phyloP scores from a whole-genome alignment of 1,140 invertebrate genomes.

The Coptotermes formosanus region DNA sequence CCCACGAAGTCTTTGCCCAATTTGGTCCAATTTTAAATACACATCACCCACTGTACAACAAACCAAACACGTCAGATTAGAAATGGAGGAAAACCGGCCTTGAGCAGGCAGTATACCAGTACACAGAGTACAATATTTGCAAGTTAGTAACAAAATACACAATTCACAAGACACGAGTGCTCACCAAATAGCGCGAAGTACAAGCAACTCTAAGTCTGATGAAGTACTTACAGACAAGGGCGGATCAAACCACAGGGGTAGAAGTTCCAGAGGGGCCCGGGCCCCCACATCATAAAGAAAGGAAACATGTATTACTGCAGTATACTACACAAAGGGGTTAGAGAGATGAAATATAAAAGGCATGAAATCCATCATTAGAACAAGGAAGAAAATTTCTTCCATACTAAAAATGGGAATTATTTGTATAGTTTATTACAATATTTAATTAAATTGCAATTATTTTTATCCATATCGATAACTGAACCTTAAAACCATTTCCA shows the following conservation, averaged over 20 bases:
- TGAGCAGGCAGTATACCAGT: neutral
- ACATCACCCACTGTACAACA: too few species aligned
- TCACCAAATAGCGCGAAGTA: neutral
- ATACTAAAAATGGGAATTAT: too few species aligned
- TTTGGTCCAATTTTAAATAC: too few species aligned
- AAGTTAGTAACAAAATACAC: neutral
- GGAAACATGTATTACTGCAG: slow-evolving; percentile 18
- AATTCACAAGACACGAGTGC: neutral
- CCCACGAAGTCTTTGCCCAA: too few species aligned
- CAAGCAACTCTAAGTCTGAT: neutral
- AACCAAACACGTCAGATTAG: too few species aligned
- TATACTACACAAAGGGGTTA: neutral
- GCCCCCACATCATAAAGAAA: slow-evolving; percentile 22
- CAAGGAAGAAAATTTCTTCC: too few species aligned
- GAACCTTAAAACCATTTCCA: too few species aligned
- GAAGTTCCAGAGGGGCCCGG: slow-evolving; percentile 19
- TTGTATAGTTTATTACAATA: too few species aligned
- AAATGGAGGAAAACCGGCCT: too few species aligned
- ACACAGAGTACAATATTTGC: neutral
- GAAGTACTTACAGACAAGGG: slow-evolving; percentile 35
- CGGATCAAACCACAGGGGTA: slow-evolving; percentile 30
- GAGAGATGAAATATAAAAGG: neutral
- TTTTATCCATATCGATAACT: too few species aligned
- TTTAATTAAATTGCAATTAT: too few species aligned
- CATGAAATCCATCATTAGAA: neutral